Evolutionary conservation across 2,797 vertebrate species (phyloP).

Genomic region (Acanthornis magna): DNA sequence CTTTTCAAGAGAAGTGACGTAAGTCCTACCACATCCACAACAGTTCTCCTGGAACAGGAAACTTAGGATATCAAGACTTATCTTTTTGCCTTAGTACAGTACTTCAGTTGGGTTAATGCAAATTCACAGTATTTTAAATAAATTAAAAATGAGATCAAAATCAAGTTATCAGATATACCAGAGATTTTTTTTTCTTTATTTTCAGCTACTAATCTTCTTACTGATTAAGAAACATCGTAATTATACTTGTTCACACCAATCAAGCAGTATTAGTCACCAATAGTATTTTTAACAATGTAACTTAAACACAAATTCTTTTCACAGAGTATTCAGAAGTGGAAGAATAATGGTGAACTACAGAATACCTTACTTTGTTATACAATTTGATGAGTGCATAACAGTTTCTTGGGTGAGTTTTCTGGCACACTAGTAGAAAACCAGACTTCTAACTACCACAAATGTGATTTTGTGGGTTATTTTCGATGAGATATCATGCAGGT

Average conservation of each 20-base stretch:
- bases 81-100: not conserved
- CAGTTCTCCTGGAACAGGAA: not conserved
- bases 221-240: not conserved
- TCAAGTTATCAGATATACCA: not conserved
- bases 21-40: not conserved
- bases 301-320: not conserved
- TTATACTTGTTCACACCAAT: not conserved
- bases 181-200: not conserved
- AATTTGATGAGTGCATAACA: not conserved
- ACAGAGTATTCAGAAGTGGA: not conserved
- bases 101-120: not conserved
- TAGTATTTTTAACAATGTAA: not conserved
- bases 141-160: not conserved
- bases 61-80: not conserved
- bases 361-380: not conserved
- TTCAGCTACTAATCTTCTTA: not conserved
- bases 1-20: not conserved
- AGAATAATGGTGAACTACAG: not conserved
- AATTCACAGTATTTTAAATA: not conserved
- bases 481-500: not conserved
- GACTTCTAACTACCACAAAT: not conserved
- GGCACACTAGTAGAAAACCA: not conserved
- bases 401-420: not conserved
- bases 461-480: not conserved
- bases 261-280: not conserved